Conservation (phyloP, 2,113 vertebrate species). For the Calypte anna region DNA sequence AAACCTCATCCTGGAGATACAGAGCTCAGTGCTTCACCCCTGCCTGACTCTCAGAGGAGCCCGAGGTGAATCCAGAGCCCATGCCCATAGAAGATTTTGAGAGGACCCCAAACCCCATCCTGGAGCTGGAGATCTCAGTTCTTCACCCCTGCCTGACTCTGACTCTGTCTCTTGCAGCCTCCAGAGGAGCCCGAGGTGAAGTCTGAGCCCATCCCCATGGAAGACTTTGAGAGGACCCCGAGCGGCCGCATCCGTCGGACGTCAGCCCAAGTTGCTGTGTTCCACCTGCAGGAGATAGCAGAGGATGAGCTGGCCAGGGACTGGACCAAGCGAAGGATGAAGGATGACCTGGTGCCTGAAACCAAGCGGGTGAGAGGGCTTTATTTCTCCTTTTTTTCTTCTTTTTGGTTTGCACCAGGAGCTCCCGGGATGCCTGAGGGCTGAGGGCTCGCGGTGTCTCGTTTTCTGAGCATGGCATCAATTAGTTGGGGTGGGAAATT, state of each 20-base stretch:
- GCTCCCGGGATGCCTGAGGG: neutral
- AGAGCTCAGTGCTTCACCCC: neutral
- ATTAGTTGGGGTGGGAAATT: neutral
- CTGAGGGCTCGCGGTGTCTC: neutral
- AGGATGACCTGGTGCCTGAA: slow-evolving; percentile 96
- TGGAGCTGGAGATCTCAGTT: too few relatives aligned
- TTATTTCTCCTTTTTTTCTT: neutral
- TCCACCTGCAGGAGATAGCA: slow-evolving; percentile 97
- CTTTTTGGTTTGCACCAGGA: too few relatives aligned
- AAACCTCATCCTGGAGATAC: rapidly evolving
- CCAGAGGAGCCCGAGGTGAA: slow-evolving; percentile 69
- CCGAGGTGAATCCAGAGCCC: slow-evolving; percentile 65
- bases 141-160: neutral
- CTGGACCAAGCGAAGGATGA: slow-evolving; percentile 94
- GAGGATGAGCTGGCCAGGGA: slow-evolving; percentile 94
- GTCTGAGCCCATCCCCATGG: slow-evolving; percentile 60
- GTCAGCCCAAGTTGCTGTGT: slow-evolving; percentile 93
- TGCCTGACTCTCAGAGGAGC: slow-evolving; percentile 25
- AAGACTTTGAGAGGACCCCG: slow-evolving; percentile 92
- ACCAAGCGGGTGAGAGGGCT: slow-evolving; percentile 86
- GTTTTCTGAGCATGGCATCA: neutral
- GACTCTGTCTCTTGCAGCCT: slow-evolving; percentile 38
- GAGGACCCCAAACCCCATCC: slow-evolving; percentile 79
- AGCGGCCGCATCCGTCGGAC: slow-evolving; percentile 93
- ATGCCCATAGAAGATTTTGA: slow-evolving; percentile 85